phyloP scores from a whole-genome alignment of 2,888 invertebrate genomes.

The Drosophila borealis region DNA sequence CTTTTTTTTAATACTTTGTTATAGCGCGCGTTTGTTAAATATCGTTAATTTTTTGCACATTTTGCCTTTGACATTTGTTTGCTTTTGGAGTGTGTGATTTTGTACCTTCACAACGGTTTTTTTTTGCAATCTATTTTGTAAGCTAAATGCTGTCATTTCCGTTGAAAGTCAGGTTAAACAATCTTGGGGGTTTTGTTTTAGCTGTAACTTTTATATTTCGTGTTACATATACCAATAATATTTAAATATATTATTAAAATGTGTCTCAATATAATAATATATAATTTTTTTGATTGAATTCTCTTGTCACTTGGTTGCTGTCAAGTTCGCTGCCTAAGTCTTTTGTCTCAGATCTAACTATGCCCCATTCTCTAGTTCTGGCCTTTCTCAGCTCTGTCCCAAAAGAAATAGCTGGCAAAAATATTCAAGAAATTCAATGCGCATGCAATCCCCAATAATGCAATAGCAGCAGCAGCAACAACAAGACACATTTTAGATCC shows the following conservation, averaged over 20 bases:
- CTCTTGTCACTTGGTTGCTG: constrained; percentile 1
- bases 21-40: constrained; percentile 40
- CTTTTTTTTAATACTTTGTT: constrained; percentile 29
- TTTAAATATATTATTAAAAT: not conserved
- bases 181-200: constrained; percentile 19
- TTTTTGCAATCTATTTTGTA: constrained; percentile 54
- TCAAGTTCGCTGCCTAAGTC: constrained; percentile 76
- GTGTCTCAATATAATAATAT: not conserved
- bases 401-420: constrained; percentile 40
- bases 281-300: constrained; percentile 2
- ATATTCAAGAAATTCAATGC: constrained; percentile 50
- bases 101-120: constrained; percentile 37
- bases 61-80: constrained; percentile 55
- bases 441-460: constrained; percentile 67
- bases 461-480: constrained; percentile 34
- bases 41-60: constrained; percentile 55
- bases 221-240: not conserved
- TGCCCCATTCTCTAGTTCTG: constrained; percentile 7
- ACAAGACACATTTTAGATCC: constrained; percentile 60
- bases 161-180: constrained; percentile 62
- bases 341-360: constrained; percentile 49
- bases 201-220: constrained; percentile 26
- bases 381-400: constrained; percentile 34
- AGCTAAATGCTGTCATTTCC: constrained; percentile 67
- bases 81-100: constrained; percentile 36